Evolutionary conservation across 2,888 invertebrate species (phyloP), one percentile per base, ranked within the genome.

Genomic region (Agrotis puta): DNA sequence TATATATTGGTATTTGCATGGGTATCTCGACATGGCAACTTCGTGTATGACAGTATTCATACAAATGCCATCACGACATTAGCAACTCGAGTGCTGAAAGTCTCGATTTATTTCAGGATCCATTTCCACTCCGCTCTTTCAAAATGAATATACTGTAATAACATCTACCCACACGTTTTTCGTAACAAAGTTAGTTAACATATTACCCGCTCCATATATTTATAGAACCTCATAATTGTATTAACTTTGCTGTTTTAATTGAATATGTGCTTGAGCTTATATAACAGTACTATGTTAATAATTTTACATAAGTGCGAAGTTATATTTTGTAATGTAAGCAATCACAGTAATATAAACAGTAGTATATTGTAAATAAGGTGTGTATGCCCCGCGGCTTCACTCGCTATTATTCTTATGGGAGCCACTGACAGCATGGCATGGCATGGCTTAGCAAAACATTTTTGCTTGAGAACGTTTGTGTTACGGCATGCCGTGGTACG

Each of bases 221-320:
- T 64, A 22, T 16, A 56, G 48, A 64, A 56, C 22, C 39, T 27
- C 54, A 20, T 7, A 54, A 50, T 48, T 43, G 18, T 48, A 48
- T 74, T 56, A 33, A 22, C n/a, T 74, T 18, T 16, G 6, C 16
- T 43, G 24, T 47, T 48, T 14, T 14, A 56, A 50, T 22, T 56
- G 27, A 50, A 54, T 9, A 22, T 39, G 18, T 45, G 16, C 13
- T 58, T 22, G n/a, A 18, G 7, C 13, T 54, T 47, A 47, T 16
- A 18, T 43, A 74, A 50, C 13, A 50, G 16, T 65, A 56, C n/a
- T 56, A 18, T 33, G 43, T 75, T 22, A 33, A 65, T 74, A 43
- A 9, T 33, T 33, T 50, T 33, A 75, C n/a, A 66, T 65, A 6
- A 50, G 33, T 18, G 22, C 16, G 22, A 3, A 18, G 4, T 24